A percentile compares a stretch with the other conserved stretches of the same genome.
These are phyloP conservation scores for Gouania willdenowi DNA, from an alignment of 2,797 vertebrate genomes.

Conservation along the genomic window DNA sequence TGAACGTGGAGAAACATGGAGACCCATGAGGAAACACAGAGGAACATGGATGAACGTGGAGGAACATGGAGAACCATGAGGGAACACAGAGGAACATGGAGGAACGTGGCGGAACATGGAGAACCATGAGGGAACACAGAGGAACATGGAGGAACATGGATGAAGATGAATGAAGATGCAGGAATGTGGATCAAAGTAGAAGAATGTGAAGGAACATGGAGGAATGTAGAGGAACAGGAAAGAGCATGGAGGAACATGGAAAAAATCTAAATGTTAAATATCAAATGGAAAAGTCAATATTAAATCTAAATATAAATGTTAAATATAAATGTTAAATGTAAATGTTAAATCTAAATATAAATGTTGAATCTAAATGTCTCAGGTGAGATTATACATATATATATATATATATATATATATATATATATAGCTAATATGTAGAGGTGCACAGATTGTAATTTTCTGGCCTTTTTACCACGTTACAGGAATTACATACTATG, in stretches of 20 bases:
- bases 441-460: too few relatives aligned
- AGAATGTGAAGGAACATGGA: constrained; percentile 1
- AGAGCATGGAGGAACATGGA: constrained; percentile 17
- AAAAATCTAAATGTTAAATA: not conserved
- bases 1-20: constrained; percentile 11
- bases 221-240: constrained; percentile 7
- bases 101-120: constrained; percentile 1
- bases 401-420: too few relatives aligned
- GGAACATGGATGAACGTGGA: constrained; percentile 14
- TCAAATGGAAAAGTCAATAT: too few relatives aligned
- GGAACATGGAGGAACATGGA: constrained; percentile 17
- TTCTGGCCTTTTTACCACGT: too few relatives aligned
- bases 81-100: constrained; percentile 31
- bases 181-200: constrained; percentile 31
- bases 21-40: constrained; percentile 2
- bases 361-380: too few relatives aligned
- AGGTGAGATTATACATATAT: too few relatives aligned
- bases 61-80: constrained; percentile 15
- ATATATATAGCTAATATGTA: too few relatives aligned
- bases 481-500: too few relatives aligned
- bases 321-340: too few relatives aligned
- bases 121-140: constrained; percentile 7
- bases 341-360: too few relatives aligned
- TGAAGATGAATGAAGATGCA: constrained; percentile 26
- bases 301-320: too few relatives aligned